phyloP scores from a whole-genome alignment of 2,888 invertebrate genomes.

The Tiphia femorata region DNA sequence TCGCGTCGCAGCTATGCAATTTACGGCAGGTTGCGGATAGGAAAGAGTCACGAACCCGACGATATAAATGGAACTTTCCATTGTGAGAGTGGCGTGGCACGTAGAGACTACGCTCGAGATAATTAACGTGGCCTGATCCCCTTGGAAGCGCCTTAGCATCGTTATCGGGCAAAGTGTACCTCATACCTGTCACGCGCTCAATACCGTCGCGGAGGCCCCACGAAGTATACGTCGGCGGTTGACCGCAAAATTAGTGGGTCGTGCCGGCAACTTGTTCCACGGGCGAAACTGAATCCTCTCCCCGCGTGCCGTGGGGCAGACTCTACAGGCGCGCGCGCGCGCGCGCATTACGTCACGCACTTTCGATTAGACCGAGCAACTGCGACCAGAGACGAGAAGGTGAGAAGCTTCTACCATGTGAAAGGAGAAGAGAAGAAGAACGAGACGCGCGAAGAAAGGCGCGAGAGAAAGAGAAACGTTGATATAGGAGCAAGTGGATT shows the following conservation, averaged over 20 bases:
- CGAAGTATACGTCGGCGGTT: constrained; percentile 51
- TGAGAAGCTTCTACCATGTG: too few species aligned
- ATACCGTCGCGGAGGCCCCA: constrained; percentile 46
- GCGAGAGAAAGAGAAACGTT: neutral
- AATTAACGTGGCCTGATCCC: constrained; percentile 52
- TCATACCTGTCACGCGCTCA: constrained; percentile 49
- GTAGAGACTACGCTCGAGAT: constrained; percentile 39
- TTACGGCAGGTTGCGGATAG: too few species aligned
- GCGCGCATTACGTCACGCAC: constrained; percentile 16
- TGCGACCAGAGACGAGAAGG: neutral
- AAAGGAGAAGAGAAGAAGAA: neutral
- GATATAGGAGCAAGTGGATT: neutral
- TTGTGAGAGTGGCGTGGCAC: too few species aligned
- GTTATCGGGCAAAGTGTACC: constrained; percentile 52
- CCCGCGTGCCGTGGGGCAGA: too few species aligned
- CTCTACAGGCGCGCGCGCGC: constrained; percentile 7
- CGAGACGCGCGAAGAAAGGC: neutral
- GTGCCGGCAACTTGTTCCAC: constrained; percentile 35
- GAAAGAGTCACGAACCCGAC: too few species aligned
- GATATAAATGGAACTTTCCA: too few species aligned
- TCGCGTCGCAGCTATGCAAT: too few species aligned
- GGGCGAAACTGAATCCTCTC: constrained; percentile 28
- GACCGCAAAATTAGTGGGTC: constrained; percentile 56
- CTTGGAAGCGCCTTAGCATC: constrained; percentile 46
- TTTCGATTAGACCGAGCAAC: constrained; percentile 28